Base-by-base conservation (phyloP, 2,113 vertebrate species). In the Catharus fuscescens region DNA sequence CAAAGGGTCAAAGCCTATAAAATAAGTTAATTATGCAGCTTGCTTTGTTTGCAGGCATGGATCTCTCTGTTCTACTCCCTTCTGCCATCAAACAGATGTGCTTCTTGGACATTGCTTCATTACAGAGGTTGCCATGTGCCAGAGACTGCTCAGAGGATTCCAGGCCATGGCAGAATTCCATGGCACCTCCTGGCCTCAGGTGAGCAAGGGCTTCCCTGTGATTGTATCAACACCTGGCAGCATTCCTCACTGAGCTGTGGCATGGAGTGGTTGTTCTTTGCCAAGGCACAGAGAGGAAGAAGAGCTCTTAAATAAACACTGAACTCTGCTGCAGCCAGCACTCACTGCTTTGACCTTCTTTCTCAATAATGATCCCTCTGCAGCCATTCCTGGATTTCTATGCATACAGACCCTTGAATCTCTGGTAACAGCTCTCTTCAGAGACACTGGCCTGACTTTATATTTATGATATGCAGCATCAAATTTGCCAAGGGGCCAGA, bases 41-140 rank as follows among this genome's bases (percentile, higher is more conserved):
- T 80, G 69, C 36, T 84, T 40, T 79, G 28, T 76, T 84, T 47
- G 53, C 82, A 96, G 62, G 73, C 17, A 82, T 62, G 6, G 42
- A 92, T 59, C 53, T 67, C 29, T 91, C 62, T 48, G 32, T 45
- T 36, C 15, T 28, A 34, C 76, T 94, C 42, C 59, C 65, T 64
- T 92, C 72, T 67, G 40, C 88, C 40, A 90, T 50, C 4, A 72
- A 79, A 64, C 8, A 18, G 74, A 64, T 34, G 47, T 76, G 7
- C 31, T 93, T 70, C 97, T 96, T 40, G 65, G 91, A 57, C 48
- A 23, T 18, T 50, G n/a, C 28, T 94, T 96, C 67, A 61, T 77
- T 57, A 62, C 12, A 4, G 94, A 95, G 72, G 82, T 90, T 66
- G 67, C 56, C 10, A 25, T 47, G 40, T 92, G 93, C 57, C 77